Conservation (phyloP, 2,888 invertebrate species). For the Cephus runcator region DNA sequence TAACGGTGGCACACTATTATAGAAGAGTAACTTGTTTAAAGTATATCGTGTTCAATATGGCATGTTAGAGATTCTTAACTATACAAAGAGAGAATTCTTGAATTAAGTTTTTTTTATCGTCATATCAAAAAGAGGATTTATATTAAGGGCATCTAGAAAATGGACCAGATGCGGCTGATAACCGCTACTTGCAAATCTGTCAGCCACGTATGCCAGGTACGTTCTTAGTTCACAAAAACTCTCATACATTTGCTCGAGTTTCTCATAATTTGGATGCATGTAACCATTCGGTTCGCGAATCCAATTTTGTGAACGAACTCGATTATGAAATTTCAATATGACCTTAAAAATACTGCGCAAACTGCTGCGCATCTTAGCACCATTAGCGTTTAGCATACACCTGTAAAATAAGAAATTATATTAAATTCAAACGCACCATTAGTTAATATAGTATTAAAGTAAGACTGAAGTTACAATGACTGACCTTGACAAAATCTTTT, state of each 20-base stretch:
- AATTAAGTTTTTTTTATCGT: conserved; percentile 22
- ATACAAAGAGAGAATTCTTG: neutral
- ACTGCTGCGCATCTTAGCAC: conserved; percentile 75
- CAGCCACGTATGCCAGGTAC: conserved; percentile 73
- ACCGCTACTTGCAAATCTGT: conserved; percentile 73
- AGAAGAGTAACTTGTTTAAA: neutral
- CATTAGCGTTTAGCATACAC: conserved; percentile 78
- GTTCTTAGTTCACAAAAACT: conserved; percentile 71
- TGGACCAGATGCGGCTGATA: conserved; percentile 76
- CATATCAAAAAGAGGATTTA: conserved; percentile 67
- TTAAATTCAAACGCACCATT: neutral
- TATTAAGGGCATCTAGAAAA: conserved; percentile 74
- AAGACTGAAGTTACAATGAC: conserved; percentile 27
- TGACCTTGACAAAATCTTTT: conserved; percentile 76
- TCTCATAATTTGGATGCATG: conserved; percentile 71
- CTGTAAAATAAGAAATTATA: conserved; percentile 57
- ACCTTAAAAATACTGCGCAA: conserved; percentile 79
- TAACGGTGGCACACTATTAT: neutral
- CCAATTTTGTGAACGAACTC: conserved; percentile 72
- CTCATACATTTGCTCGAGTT: conserved; percentile 71
- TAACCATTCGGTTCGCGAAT: conserved; percentile 66
- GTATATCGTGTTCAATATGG: neutral
- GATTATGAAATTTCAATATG: conserved; percentile 77
- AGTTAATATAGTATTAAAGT: conserved; percentile 8
- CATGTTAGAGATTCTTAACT: neutral